phyloP scores from a whole-genome alignment of 2,888 invertebrate genomes.

The Hydropsyche betteni region DNA sequence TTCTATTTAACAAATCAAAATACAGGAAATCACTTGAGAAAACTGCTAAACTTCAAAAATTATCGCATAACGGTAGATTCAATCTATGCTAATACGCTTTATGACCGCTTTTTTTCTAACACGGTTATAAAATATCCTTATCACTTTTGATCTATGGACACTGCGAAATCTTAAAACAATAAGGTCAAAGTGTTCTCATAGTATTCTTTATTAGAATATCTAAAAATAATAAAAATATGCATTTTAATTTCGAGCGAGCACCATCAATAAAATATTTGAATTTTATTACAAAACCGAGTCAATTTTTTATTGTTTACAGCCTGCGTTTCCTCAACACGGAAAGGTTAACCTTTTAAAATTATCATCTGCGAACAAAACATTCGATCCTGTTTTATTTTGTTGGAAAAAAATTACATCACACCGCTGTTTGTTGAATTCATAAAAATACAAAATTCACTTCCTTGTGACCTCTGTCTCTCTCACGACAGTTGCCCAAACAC shows the following conservation, averaged over 20 bases:
- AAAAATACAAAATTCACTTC: constrained; percentile 21
- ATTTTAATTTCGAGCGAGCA: background rate
- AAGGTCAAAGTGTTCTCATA: constrained; percentile 17
- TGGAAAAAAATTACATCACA: constrained; percentile 1
- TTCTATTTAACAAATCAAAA: no score
- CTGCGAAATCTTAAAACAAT: background rate
- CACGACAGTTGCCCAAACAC: constrained; percentile 12
- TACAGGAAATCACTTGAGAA: no score
- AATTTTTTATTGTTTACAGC: constrained; percentile 7
- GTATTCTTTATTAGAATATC: background rate
- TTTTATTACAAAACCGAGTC: no score
- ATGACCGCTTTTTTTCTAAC: no score
- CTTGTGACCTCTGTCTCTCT: constrained; percentile 17
- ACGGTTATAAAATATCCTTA: no score
- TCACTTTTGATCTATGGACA: no score
- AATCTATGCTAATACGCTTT: no score
- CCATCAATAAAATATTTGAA: background rate
- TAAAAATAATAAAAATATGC: constrained; percentile 2
- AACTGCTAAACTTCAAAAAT: no score
- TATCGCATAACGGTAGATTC: no score
- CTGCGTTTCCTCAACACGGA: background rate
- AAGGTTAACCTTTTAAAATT: constrained; percentile 11
- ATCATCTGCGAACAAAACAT: background rate
- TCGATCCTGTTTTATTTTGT: constrained; percentile 9
- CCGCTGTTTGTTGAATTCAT: background rate